phyloP scores from a whole-genome alignment of 2,888 invertebrate genomes.

The Nebria brevicollis region DNA sequence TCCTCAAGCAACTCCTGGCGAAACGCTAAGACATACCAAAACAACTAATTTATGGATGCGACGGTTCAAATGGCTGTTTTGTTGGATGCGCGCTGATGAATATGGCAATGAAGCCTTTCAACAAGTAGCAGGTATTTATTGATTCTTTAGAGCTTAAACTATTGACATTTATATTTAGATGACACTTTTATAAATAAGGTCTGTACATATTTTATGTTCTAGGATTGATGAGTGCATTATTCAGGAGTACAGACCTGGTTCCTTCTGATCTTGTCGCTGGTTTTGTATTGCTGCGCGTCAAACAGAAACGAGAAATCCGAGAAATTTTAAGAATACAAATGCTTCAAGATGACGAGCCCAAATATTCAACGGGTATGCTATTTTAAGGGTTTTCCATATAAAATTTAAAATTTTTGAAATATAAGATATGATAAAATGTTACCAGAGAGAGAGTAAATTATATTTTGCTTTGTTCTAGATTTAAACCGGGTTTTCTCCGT shows the following conservation, averaged over 20 bases:
- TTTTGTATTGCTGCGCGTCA: conserved; percentile 81
- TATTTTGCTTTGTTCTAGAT: conserved; percentile 60
- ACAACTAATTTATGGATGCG: conserved; percentile 79
- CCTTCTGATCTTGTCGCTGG: conserved; percentile 91
- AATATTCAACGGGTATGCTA: conserved; percentile 70
- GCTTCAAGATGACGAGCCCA: conserved; percentile 72
- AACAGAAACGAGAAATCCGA: conserved; percentile 78
- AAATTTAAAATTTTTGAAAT: neutral
- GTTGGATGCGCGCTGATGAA: conserved; percentile 77
- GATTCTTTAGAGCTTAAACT: no score
- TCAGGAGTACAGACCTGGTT: conserved; percentile 86
- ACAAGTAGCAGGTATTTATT: conserved; percentile 74
- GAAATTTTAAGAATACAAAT: conserved; percentile 75
- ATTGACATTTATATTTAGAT: neutral
- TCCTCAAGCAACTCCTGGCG: conserved; percentile 72
- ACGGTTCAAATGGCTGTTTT: conserved; percentile 79
- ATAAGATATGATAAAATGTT: neutral
- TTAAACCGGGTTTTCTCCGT: conserved; percentile 69
- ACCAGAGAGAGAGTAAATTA: neutral
- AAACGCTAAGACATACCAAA: conserved; percentile 74
- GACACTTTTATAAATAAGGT: neutral
- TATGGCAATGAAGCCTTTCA: conserved; percentile 82
- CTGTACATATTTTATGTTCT: conserved; percentile 62
- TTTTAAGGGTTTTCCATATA: conserved; percentile 11
- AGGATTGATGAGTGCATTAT: conserved; percentile 79